Base-by-base conservation (phyloP, 2,113 vertebrate genomes). In the Merops nubicus region DNA sequence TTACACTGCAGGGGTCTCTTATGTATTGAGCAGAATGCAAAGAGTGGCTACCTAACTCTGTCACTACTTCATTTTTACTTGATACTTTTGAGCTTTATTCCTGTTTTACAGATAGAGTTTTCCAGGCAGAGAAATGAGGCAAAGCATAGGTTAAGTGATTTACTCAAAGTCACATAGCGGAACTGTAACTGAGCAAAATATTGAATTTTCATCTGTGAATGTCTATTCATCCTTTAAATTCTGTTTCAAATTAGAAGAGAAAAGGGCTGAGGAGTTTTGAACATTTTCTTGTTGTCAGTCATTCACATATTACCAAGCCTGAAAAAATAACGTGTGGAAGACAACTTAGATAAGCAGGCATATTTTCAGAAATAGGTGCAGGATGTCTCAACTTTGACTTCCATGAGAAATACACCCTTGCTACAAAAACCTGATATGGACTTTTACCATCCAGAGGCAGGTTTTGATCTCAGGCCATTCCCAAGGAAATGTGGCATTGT, bases 221-320 rank as follows among this genome's bases (percentile, higher is more conserved):
- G 94, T 91, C 48, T 81, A 67, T 87, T 76, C n/a, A 59, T 18
- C 45, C 45, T 79, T 88, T 85, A 88, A 91, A 91, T 82, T 85
- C 29, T 57, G 16, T 94, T 96, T 89, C 48, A 91, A 38, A 82
- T 50, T 33, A 72, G 63, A 88, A 78, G 29, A 84, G 76, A 93
- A 88, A 81, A 82, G 12, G 28, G 17, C 36, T 76, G 54, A 85
- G 17, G n/a, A 62, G 43, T 89, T 96, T 89, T 29, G 88, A 85
- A 73, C 4, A 40, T 73, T 89, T 92, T 93, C 57, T 73, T 89
- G 73, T 83, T 88, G 73, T 53, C 81, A 88, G 26, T 91, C 70
- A 77, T 73, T 75, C 57, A 43, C 20, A 1, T 87, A 75, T 89
- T 88, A 88, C 53, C 21, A 91, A 62, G 45, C 43, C 29, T 50